These are phyloP conservation scores for Erannis defoliaria DNA, from an alignment of 2,888 invertebrate genomes.

Conservation along the genomic window DNA sequence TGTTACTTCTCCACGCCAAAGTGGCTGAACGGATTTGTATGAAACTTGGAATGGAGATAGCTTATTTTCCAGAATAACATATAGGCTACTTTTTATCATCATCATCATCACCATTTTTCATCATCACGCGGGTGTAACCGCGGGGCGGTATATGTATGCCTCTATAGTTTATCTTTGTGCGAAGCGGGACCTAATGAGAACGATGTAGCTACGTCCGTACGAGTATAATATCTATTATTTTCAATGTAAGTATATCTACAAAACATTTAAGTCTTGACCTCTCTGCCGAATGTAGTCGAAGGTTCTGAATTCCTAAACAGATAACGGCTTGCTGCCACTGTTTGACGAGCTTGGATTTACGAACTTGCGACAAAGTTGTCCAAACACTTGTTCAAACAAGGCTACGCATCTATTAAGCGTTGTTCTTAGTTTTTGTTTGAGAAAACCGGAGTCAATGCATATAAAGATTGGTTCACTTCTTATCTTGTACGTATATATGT, in stretches of 20 bases:
- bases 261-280: constrained; percentile 2
- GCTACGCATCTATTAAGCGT: neutral
- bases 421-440: neutral
- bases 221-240: neutral
- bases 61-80: too few species aligned
- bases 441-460: neutral
- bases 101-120: too few species aligned
- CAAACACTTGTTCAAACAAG: constrained; percentile 13
- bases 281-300: neutral
- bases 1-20: too few species aligned
- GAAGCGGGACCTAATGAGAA: too few species aligned
- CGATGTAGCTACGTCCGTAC: neutral
- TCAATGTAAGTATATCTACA: too few species aligned
- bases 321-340: constrained; percentile 3
- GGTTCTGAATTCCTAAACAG: neutral
- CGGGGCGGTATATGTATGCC: too few species aligned
- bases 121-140: too few species aligned
- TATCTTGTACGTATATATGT: neutral
- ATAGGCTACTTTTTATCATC: too few species aligned
- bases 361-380: constrained; percentile 8
- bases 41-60: too few species aligned
- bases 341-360: constrained; percentile 1
- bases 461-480: neutral
- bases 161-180: too few species aligned
- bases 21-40: too few species aligned